These are phyloP conservation scores for Diadophis punctatus DNA, from an alignment of 2,113 vertebrate species.

Conservation along the genomic window DNA sequence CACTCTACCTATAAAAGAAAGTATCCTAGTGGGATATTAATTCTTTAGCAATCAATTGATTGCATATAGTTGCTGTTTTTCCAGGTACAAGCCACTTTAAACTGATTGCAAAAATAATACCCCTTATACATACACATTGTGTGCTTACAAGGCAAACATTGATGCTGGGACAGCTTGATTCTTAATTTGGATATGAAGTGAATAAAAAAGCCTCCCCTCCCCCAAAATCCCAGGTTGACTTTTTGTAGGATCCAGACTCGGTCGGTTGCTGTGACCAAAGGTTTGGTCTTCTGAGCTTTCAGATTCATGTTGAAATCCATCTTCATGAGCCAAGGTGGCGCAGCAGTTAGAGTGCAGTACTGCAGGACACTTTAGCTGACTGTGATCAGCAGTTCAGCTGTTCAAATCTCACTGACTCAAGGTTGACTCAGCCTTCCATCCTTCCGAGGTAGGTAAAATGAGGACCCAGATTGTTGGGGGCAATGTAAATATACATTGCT, in stretches of 20 bases:
- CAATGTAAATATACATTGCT: too few relatives aligned
- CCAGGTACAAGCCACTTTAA: conserved; percentile 46
- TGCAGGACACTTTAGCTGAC: too few relatives aligned
- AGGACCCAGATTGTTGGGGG: too few relatives aligned
- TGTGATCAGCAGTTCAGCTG: too few relatives aligned
- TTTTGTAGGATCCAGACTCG: neutral
- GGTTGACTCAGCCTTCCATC: too few relatives aligned
- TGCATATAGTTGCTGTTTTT: conserved; percentile 46
- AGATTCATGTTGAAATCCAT: neutral
- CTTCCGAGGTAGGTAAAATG: too few relatives aligned
- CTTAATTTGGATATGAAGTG: neutral
- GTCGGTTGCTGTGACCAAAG: neutral
- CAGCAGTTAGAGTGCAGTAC: too few relatives aligned
- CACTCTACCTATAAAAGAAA: conserved; percentile 48
- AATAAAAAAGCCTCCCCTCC: neutral
- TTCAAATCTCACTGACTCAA: too few relatives aligned
- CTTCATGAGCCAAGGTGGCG: too few relatives aligned
- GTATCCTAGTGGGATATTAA: conserved; percentile 60
- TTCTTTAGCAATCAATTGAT: conserved; percentile 59
- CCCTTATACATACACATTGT: conserved; percentile 16
- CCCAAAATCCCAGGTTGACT: neutral
- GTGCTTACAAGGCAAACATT: conserved; percentile 9
- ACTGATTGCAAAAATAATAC: conserved; percentile 44
- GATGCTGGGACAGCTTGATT: conserved; percentile 6
- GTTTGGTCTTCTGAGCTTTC: neutral